phyloP scores from a whole-genome alignment of 2,888 invertebrate species.

The Melinopterus prodromus region DNA sequence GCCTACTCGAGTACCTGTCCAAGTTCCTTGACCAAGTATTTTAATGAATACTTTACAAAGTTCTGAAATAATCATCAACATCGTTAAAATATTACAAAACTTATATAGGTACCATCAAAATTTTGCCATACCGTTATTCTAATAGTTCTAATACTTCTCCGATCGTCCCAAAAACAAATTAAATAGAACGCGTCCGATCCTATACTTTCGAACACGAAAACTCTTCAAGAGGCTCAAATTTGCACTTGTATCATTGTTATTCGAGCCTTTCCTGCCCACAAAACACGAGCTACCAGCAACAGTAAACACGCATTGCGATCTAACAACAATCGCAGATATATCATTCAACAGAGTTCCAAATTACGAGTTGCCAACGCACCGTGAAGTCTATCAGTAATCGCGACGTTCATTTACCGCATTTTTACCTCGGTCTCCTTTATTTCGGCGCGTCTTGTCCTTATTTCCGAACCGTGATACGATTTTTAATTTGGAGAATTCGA shows the following conservation, averaged over 20 bases:
- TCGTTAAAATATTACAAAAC: no score
- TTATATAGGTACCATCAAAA: no score
- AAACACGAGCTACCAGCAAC: neutral
- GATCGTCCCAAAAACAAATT: neutral
- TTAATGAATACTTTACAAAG: no score
- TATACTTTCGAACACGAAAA: neutral
- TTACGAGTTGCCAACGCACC: neutral
- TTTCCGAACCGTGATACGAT: neutral
- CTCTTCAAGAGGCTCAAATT: neutral
- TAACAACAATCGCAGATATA: neutral
- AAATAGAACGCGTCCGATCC: neutral
- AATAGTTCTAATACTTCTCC: neutral
- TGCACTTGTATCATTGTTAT: neutral
- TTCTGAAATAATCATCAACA: no score
- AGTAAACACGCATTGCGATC: constrained; percentile 4
- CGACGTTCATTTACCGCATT: neutral
- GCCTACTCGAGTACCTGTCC: no score
- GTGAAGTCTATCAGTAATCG: neutral
- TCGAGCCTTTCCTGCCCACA: neutral
- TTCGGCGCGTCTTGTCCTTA: neutral
- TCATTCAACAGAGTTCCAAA: neutral
- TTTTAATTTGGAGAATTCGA: neutral
- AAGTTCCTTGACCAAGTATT: no score
- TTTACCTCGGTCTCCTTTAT: neutral
- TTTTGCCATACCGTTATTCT: neutral